phyloP scores from a whole-genome alignment of 2,888 invertebrate species.

The Hanleya hanleyi region DNA sequence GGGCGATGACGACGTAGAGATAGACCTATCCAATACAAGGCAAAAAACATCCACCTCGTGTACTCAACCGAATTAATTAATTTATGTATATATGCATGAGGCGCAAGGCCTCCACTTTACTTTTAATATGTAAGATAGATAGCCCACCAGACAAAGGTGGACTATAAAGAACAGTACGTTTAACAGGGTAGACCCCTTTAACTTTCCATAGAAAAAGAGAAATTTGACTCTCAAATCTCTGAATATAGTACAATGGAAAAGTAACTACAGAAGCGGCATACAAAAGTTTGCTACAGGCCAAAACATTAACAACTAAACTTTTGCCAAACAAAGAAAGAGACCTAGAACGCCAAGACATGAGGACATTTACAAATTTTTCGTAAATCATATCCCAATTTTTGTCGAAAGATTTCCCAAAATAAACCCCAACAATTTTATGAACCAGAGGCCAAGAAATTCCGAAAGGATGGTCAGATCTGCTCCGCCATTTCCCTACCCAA shows the following conservation, averaged over 20 bases:
- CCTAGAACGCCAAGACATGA: not conserved
- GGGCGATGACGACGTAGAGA: not conserved
- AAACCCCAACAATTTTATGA: not conserved
- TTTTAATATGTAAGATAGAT: not conserved
- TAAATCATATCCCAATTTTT: not conserved
- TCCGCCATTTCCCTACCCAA: not conserved
- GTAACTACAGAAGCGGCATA: not conserved
- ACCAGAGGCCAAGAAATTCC: not conserved
- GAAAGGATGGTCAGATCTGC: slow-evolving; percentile 6
- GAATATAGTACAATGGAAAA: not conserved
- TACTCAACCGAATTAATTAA: not conserved
- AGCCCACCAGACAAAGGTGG: not conserved
- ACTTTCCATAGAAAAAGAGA: not conserved
- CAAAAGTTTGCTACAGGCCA: not conserved
- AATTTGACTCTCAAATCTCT: not conserved
- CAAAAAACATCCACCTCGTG: not conserved
- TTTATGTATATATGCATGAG: not conserved
- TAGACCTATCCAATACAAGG: not conserved
- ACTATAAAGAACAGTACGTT: not conserved
- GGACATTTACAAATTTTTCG: not conserved
- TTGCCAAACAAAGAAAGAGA: not conserved
- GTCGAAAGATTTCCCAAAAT: not conserved
- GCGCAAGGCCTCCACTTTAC: not conserved
- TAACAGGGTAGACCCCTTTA: not conserved
- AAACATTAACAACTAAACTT: not conserved